Conservation (phyloP, 2,113 vertebrate species). For the Etia nguti region DNA sequence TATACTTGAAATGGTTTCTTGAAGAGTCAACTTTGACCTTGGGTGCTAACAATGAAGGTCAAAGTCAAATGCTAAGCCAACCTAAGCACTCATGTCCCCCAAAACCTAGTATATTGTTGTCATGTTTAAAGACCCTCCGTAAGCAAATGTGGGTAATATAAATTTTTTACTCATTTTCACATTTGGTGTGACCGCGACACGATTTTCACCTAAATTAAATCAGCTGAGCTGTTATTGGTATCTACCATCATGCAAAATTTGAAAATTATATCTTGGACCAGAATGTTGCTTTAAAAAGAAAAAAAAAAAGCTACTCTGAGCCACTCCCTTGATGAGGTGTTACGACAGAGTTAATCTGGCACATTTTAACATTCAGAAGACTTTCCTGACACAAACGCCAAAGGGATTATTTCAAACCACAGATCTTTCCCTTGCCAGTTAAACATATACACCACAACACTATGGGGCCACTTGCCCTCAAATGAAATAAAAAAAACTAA, state of each 20-base stretch:
- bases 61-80: no score
- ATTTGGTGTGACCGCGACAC: background rate
- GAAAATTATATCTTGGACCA: background rate
- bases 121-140: background rate
- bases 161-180: background rate
- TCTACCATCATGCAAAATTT: background rate
- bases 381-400: background rate
- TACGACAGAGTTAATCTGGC: background rate
- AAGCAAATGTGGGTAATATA: background rate
- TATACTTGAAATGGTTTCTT: no score
- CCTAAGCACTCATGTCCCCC: background rate
- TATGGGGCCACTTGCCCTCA: background rate
- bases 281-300: no score
- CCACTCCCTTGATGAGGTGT: background rate
- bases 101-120: background rate
- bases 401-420: rapidly evolving
- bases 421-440: background rate
- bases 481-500: background rate
- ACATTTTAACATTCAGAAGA: background rate
- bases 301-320: background rate
- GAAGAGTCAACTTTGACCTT: no score
- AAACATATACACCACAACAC: background rate
- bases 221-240: background rate
- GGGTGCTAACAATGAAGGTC: no score
- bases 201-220: background rate